These are phyloP conservation scores for Edolisoma coerulescens DNA, from an alignment of 2,113 vertebrate genomes.

Conservation along the genomic window DNA sequence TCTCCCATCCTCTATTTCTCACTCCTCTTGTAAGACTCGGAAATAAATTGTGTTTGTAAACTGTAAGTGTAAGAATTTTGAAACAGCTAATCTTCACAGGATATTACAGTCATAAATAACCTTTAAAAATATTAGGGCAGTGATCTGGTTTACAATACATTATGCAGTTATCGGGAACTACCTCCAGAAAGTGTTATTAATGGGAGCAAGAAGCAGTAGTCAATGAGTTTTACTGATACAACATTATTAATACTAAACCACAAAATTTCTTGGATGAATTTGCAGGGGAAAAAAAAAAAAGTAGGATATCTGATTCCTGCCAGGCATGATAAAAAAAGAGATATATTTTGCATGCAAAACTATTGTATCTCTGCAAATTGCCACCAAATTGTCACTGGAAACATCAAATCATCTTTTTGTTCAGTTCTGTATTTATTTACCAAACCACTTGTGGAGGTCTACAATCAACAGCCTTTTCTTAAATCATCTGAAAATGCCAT, in stretches of 20 bases:
- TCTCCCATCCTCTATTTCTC: neutral
- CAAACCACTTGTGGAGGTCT: neutral
- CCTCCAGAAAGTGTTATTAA: neutral
- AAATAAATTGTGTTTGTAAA: slow-evolving; percentile 10
- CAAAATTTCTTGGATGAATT: neutral
- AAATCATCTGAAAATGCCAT: neutral
- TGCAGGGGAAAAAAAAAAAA: neutral
- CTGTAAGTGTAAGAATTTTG: neutral
- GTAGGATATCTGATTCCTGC: neutral
- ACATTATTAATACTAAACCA: neutral
- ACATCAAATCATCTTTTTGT: slow-evolving; percentile 8
- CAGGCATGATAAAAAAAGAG: neutral
- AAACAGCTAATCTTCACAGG: neutral
- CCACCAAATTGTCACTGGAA: neutral
- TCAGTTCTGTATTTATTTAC: slow-evolving; percentile 24
- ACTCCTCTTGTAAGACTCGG: neutral
- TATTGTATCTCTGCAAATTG: neutral
- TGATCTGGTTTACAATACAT: neutral
- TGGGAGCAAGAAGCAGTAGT: neutral
- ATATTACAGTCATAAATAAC: slow-evolving; percentile 26
- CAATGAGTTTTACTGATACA: neutral
- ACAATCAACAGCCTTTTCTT: neutral
- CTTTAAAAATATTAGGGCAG: neutral
- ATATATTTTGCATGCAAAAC: neutral
- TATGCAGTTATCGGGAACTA: neutral